A percentile compares a stretch with the other conserved stretches of the same genome.
Conservation (phyloP, 2,888 invertebrate species). For the Poecilobothrus nobilitatus region DNA sequence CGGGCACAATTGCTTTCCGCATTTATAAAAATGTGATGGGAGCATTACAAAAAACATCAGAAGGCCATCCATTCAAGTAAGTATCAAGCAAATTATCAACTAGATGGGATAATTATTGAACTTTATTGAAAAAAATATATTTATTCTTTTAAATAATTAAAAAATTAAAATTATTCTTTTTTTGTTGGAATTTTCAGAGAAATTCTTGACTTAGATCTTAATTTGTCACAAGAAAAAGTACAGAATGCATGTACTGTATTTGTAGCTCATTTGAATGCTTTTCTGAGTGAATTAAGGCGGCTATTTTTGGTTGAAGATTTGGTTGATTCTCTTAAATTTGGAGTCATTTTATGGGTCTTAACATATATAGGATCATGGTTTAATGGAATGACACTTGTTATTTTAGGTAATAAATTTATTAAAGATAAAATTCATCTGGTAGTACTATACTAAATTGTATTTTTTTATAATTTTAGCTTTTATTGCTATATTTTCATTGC, state of each 20-base stretch:
- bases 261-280: constrained; percentile 79
- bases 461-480: constrained; percentile 60
- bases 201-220: constrained; percentile 78
- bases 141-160: too few species aligned
- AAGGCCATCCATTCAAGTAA: constrained; percentile 97
- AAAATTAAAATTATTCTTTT: too few species aligned
- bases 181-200: constrained; percentile 48
- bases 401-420: constrained; percentile 62
- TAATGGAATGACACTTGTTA: constrained; percentile 97
- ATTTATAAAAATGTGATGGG: constrained; percentile 93
- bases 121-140: too few species aligned
- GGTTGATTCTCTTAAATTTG: constrained; percentile 93
- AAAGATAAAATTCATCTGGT: neutral
- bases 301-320: constrained; percentile 95
- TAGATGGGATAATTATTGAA: neutral
- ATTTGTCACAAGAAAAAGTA: constrained; percentile 84
- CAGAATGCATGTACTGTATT: constrained; percentile 78
- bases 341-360: constrained; percentile 88
- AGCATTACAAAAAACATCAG: constrained; percentile 91
- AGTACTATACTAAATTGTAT: constrained; percentile 18
- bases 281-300: constrained; percentile 73
- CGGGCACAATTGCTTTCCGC: constrained; percentile 86
- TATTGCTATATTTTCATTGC: constrained; percentile 87
- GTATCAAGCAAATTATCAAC: too few species aligned
- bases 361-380: constrained; percentile 98